These are phyloP conservation scores for Alcis repandata DNA, from an alignment of 2,888 invertebrate species.

Conservation along the genomic window DNA sequence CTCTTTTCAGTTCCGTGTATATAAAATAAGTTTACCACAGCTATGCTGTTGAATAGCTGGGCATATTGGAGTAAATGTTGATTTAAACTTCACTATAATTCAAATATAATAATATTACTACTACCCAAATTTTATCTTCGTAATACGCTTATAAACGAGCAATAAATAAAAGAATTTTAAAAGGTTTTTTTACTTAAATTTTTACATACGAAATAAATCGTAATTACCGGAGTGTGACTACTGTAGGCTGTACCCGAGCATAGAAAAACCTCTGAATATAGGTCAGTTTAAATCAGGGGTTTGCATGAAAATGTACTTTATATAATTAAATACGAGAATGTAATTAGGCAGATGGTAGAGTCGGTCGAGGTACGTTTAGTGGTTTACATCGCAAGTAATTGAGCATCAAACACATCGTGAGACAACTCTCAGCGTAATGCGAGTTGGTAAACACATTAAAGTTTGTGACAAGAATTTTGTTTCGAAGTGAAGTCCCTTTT, in stretches of 20 bases:
- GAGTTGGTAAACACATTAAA: slow-evolving; percentile 1
- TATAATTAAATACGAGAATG: slow-evolving; percentile 52
- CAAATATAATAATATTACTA: neutral
- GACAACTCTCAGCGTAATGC: neutral
- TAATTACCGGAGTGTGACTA: slow-evolving; percentile 45
- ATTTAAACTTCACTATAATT: neutral
- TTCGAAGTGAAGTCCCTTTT: neutral
- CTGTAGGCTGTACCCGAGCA: slow-evolving; percentile 23
- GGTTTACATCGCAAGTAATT: slow-evolving; percentile 38
- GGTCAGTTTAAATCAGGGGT: slow-evolving; percentile 49
- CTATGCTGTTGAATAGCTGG: too few relatives aligned
- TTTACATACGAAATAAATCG: slow-evolving; percentile 43
- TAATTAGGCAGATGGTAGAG: slow-evolving; percentile 50
- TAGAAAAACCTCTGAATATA: slow-evolving; percentile 43
- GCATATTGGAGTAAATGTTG: neutral
- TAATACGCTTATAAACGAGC: slow-evolving; percentile 5
- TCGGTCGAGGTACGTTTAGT: slow-evolving; percentile 25
- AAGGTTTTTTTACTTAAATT: slow-evolving; percentile 12
- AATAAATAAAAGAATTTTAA: slow-evolving; percentile 16
- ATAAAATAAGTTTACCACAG: too few relatives aligned
- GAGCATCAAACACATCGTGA: slow-evolving; percentile 38
- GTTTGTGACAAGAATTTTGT: slow-evolving; percentile 2
- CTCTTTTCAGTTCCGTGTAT: too few relatives aligned
- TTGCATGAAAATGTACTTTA: slow-evolving; percentile 54
- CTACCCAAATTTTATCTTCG: neutral